Evolutionary conservation across 2,113 vertebrate species (phyloP).

Genomic region (Turdus rufiventris): DNA sequence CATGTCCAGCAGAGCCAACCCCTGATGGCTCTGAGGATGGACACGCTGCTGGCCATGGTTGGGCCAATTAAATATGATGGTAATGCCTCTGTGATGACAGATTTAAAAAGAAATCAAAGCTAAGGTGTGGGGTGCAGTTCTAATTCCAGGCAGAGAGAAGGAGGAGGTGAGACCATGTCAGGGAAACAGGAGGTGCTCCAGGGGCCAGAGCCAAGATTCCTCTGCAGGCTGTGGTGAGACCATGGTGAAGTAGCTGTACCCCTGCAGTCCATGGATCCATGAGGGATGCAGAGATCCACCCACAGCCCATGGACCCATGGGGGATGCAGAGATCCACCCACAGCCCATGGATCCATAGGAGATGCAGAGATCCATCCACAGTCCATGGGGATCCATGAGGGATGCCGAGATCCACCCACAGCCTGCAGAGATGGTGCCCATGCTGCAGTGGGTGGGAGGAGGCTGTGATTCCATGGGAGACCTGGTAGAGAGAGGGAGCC

Average conservation of each 20-base stretch:
- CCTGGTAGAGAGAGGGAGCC: too few relatives aligned
- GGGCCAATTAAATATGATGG: not conserved
- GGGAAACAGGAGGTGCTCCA: not conserved
- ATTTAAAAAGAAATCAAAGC: not conserved
- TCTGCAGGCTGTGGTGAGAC: not conserved
- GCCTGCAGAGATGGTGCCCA: too few relatives aligned
- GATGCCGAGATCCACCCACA: not conserved
- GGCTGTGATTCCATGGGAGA: not conserved
- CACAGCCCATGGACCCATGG: not conserved
- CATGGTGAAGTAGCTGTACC: not conserved
- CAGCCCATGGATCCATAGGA: accelerated
- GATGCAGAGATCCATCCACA: not conserved
- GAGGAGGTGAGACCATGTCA: not conserved
- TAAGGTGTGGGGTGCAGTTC: not conserved
- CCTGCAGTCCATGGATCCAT: not conserved
- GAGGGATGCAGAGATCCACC: not conserved
- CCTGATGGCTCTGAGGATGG: not conserved
- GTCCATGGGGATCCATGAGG: not conserved
- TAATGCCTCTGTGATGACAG: not conserved
- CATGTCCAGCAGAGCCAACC: accelerated
- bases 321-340: too few relatives aligned
- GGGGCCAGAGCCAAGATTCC: accelerated
- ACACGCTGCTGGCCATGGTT: not conserved
- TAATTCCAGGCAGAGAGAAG: not conserved
- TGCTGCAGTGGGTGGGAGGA: accelerated